Conservation (phyloP, 1,140 invertebrate species). For the Lordiphosa mommai region DNA sequence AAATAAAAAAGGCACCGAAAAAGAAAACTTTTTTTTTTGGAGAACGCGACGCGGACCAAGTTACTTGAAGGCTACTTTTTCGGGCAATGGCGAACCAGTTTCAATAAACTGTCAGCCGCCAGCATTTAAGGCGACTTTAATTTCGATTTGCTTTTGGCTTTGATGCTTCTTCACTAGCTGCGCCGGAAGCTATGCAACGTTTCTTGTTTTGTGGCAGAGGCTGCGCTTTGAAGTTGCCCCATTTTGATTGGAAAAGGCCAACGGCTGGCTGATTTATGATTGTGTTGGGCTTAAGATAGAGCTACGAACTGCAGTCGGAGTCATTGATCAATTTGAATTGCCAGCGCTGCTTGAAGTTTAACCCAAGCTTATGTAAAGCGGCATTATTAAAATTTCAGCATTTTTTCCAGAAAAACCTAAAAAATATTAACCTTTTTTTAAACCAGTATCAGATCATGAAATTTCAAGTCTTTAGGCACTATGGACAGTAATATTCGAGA, state of each 20-base stretch:
- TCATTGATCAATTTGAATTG: too few relatives aligned
- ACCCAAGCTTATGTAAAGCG: too few relatives aligned
- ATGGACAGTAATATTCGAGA: too few relatives aligned
- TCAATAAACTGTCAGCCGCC: constrained; percentile 26
- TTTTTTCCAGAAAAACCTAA: too few relatives aligned
- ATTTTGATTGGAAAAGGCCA: constrained; percentile 32
- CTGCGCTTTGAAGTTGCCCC: constrained; percentile 42
- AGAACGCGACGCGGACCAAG: constrained; percentile 14
- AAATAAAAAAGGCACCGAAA: constrained; percentile 50
- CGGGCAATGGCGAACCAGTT: constrained; percentile 6
- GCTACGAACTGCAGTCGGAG: too few relatives aligned
- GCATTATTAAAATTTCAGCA: too few relatives aligned
- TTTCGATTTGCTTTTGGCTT: constrained; percentile 16
- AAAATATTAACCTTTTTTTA: too few relatives aligned
- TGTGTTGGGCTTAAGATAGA: constrained; percentile 4
- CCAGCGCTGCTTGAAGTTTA: too few relatives aligned
- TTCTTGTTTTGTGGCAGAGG: constrained; percentile 19
- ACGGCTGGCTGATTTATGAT: constrained; percentile 16
- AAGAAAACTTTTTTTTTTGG: constrained; percentile 64
- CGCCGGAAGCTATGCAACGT: constrained; percentile 34
- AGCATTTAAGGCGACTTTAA: constrained; percentile 34
- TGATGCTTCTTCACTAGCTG: constrained; percentile 13
- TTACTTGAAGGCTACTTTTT: constrained; percentile 34
- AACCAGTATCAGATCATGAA: too few relatives aligned
- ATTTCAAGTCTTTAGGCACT: too few relatives aligned